A percentile compares a stretch with the other conserved stretches of the same genome.
phyloP scores from a whole-genome alignment of 2,888 invertebrate species.

The Acanthosepion pharaonis region DNA sequence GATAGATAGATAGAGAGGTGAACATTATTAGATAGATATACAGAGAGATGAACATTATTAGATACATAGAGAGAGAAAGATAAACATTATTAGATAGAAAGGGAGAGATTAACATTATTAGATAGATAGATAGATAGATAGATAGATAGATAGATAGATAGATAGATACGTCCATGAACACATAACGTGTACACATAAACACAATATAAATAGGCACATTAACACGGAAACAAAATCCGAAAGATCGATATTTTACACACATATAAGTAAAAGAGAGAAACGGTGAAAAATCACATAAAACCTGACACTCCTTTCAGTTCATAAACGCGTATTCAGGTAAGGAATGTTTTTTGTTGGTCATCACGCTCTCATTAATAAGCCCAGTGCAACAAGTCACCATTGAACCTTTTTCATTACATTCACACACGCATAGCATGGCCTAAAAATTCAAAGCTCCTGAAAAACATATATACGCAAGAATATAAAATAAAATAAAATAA shows the following conservation, averaged over 20 bases:
- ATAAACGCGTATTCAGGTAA: not conserved
- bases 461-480: not conserved
- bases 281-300: not conserved
- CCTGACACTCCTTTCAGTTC: not conserved
- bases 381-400: slow-evolving; percentile 33
- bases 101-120: not conserved
- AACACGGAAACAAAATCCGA: not conserved
- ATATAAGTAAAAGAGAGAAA: not conserved
- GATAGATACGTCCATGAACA: not conserved
- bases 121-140: not conserved
- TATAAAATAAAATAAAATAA: not conserved
- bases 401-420: not conserved
- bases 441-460: not conserved
- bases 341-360: not conserved
- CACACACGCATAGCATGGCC: not conserved
- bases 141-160: not conserved
- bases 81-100: not conserved
- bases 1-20: too few species aligned
- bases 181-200: not conserved
- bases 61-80: not conserved
- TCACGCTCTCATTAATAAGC: not conserved
- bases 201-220: not conserved
- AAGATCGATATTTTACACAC: not conserved
- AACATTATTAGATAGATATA: not conserved
- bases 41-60: not conserved